A percentile compares a stretch with the other conserved stretches of the same genome.
Evolutionary conservation across 2,888 invertebrate genomes (phyloP).

Genomic region (Drosophila kokeensis): DNA sequence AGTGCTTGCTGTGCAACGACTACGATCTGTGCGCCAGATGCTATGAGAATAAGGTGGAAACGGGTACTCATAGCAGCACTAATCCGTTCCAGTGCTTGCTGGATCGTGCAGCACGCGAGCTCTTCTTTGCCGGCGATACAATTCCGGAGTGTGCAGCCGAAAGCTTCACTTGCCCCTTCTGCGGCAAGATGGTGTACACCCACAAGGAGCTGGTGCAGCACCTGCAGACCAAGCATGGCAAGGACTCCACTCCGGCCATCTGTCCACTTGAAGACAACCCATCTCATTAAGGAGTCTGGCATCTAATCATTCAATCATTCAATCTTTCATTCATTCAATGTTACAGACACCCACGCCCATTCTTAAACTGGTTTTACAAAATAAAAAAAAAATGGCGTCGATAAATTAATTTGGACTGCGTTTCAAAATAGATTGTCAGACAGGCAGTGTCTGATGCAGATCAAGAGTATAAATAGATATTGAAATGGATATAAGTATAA

Average conservation of each 20-base stretch:
- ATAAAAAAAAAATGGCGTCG: neutral
- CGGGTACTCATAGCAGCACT: constrained; percentile 17
- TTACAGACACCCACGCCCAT: neutral
- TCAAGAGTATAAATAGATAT: neutral
- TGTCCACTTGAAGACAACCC: constrained; percentile 41
- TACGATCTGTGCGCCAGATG: constrained; percentile 56
- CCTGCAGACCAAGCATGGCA: constrained; percentile 26
- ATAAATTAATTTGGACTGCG: neutral
- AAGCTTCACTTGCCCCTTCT: constrained; percentile 55
- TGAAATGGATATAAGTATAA: neutral
- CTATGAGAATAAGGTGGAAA: constrained; percentile 30
- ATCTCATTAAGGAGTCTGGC: neutral
- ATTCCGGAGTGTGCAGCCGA: constrained; percentile 49
- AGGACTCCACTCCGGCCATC: constrained; percentile 37
- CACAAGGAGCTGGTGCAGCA: constrained; percentile 14
- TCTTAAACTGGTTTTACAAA: neutral
- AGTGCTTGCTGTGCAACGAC: constrained; percentile 54
- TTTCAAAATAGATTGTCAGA: neutral
- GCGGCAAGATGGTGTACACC: constrained; percentile 8
- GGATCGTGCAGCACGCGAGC: constrained; percentile 32
- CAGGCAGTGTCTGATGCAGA: neutral
- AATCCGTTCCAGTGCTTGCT: constrained; percentile 67
- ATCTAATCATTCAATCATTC: neutral
- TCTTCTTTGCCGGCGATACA: constrained; percentile 49
- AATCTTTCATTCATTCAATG: neutral